Evolutionary conservation across 2,888 invertebrate species (phyloP), one percentile per base, ranked within the genome.

Genomic region (Leucania comma): DNA sequence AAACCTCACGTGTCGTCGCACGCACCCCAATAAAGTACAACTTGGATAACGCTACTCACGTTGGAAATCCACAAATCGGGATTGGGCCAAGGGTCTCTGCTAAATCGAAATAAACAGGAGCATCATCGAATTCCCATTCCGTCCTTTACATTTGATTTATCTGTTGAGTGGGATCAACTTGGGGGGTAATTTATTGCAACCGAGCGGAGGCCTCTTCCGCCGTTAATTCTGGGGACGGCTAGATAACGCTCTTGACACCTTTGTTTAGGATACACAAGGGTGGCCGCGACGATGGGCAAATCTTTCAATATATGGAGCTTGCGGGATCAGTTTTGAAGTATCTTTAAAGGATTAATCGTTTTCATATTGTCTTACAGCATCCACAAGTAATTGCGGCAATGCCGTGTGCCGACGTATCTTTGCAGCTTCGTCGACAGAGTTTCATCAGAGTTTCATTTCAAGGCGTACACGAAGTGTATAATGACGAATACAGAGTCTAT

Each of bases 71-170:
- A 85, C 88, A 86, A 87, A 88, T 84, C 86, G 83, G 78, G 81
- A 84, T 82, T 79, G 87, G 86, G 87, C 82, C 82, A 80, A 83
- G 86, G 89, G 87, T 87, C 87, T 85, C 77, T 75, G 76, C 82
- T 86, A 89, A 89, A 88, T 90, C 87, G 88, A 89, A 90, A 86
- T 89, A 89, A 89, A 88, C 84, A 88, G 83, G 81, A 88, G 89
- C 90, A 91, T 92, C 92, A 93, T 93, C 91, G 92, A 88, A 91
- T 91, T 90, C 90, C 89, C 91, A 91, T 93, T 93, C 87, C 88
- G 88, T 90, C 90, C 90, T 90, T 81, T 89, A 90, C 92, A 89
- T 94, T 93, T 94, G 94, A 94, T 94, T 93, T 94, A 94, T 94
- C 93, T 90, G 90, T 82, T 87, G 89, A 92, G 88, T 87, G 89